A percentile compares a stretch with the other conserved stretches of the same genome.
Conservation (phyloP, 2,113 vertebrate genomes). For the Salvelinus namaycush region DNA sequence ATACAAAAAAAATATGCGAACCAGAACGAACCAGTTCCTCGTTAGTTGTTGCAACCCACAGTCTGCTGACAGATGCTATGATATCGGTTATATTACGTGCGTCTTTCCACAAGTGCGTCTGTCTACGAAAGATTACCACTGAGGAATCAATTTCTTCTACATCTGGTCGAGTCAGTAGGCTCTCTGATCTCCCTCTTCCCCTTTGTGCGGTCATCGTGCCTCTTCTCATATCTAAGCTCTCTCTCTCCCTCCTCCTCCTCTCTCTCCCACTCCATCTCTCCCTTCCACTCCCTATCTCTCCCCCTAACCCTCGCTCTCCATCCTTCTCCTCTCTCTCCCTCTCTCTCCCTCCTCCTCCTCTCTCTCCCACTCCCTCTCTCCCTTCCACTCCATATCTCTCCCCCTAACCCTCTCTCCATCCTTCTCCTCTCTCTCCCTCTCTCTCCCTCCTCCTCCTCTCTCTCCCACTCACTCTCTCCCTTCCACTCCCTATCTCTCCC, state of each 20-base stretch:
- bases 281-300: background rate
- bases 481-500: slow-evolving; percentile 4
- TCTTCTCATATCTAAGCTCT: slow-evolving; percentile 38
- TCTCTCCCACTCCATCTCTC: background rate
- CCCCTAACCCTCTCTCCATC: slow-evolving; percentile 2
- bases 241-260: slow-evolving; percentile 19
- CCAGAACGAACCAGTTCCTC: too few relatives aligned
- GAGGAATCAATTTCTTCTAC: too few relatives aligned
- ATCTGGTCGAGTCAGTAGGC: too few relatives aligned
- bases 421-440: slow-evolving; percentile 11
- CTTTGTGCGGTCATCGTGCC: background rate
- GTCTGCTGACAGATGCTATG: too few relatives aligned
- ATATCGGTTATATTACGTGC: too few relatives aligned
- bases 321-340: background rate
- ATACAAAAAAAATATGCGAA: too few relatives aligned
- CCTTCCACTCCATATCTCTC: slow-evolving; percentile 2
- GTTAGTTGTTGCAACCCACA: too few relatives aligned
- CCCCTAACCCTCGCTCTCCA: background rate
- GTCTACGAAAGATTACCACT: too few relatives aligned
- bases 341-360: background rate
- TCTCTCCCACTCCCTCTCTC: slow-evolving; percentile 17
- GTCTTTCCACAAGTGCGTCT: too few relatives aligned
- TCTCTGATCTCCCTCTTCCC: background rate
- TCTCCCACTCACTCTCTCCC: slow-evolving; percentile 2
- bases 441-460: slow-evolving; percentile 20